Evolutionary conservation across 2,888 invertebrate species (phyloP).

Genomic region (Eupelmus urozonus): DNA sequence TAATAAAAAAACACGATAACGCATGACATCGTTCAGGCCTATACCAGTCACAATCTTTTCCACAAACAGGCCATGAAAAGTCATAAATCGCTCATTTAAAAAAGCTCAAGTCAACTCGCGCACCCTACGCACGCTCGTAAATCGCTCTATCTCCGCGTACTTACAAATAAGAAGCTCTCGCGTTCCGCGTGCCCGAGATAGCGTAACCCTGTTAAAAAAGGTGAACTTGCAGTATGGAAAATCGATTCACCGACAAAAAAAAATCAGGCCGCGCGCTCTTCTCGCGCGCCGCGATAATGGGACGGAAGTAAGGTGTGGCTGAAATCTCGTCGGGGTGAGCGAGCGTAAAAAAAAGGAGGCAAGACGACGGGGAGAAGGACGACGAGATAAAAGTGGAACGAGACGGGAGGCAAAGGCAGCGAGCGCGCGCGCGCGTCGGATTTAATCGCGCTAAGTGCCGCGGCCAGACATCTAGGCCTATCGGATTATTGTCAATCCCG

Average conservation of each 20-base stretch:
- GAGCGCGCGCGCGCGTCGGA: slow-evolving; percentile 63
- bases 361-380: neutral
- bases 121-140: slow-evolving; percentile 18
- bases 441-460: slow-evolving; percentile 73
- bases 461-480: slow-evolving; percentile 63
- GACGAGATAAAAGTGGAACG: slow-evolving; percentile 55
- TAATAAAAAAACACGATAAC: too few relatives aligned
- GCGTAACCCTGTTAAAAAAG: slow-evolving; percentile 47
- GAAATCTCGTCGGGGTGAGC: slow-evolving; percentile 57
- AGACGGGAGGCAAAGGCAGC: slow-evolving; percentile 50
- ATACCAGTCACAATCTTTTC: too few relatives aligned
- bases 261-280: too few relatives aligned
- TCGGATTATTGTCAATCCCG: slow-evolving; percentile 66
- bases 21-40: too few relatives aligned
- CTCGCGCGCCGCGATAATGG: slow-evolving; percentile 56
- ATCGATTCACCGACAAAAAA: slow-evolving; percentile 57
- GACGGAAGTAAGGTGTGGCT: slow-evolving; percentile 62
- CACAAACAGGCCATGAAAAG: neutral
- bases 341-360: slow-evolving; percentile 52
- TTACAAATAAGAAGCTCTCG: slow-evolving; percentile 23
- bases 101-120: neutral
- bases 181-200: too few relatives aligned
- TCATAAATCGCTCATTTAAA: neutral
- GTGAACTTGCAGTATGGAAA: slow-evolving; percentile 59
- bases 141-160: slow-evolving; percentile 27